Percentiles rank a stretch among this genome's conserved stretches.
Conservation (phyloP, 2,888 invertebrate genomes). For the Microchrysa polita region DNA sequence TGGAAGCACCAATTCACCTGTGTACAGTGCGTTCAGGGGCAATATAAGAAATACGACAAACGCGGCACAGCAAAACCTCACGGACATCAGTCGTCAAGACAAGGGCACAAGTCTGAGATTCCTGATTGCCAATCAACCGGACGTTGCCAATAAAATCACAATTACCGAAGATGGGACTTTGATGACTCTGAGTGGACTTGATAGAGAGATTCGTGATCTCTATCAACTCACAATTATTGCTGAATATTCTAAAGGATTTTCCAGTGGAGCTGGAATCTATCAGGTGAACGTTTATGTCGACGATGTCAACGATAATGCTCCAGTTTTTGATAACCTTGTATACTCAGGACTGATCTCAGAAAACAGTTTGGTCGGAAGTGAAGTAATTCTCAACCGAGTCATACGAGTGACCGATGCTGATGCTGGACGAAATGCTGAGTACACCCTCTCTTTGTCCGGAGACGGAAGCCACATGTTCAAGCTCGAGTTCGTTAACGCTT, state of each 20-base stretch:
- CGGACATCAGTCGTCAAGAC: slow-evolving; percentile 49
- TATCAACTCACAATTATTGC: slow-evolving; percentile 83
- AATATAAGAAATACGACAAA: slow-evolving; percentile 29
- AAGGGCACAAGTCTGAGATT: slow-evolving; percentile 70
- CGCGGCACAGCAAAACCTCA: no score
- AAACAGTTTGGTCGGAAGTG: slow-evolving; percentile 76
- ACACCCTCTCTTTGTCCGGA: slow-evolving; percentile 76
- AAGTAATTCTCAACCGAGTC: slow-evolving; percentile 74
- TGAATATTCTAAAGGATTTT: slow-evolving; percentile 76
- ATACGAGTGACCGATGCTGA: slow-evolving; percentile 80
- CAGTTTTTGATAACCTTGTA: slow-evolving; percentile 74
- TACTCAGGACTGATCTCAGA: slow-evolving; percentile 84
- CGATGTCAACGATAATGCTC: slow-evolving; percentile 89
- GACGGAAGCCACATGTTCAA: slow-evolving; percentile 78
- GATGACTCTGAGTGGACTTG: slow-evolving; percentile 79
- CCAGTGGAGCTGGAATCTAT: slow-evolving; percentile 78
- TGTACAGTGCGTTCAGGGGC: slow-evolving; percentile 7
- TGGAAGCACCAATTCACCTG: background rate
- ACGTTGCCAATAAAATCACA: slow-evolving; percentile 80
- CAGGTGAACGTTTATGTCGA: slow-evolving; percentile 83
- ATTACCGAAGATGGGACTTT: slow-evolving; percentile 82
- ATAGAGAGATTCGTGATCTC: slow-evolving; percentile 77
- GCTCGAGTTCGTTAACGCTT: slow-evolving; percentile 69
- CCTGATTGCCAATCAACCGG: slow-evolving; percentile 84
- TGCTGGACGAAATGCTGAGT: slow-evolving; percentile 73